Conservation (phyloP, 2,888 invertebrate species). For the Agrochola litura region DNA sequence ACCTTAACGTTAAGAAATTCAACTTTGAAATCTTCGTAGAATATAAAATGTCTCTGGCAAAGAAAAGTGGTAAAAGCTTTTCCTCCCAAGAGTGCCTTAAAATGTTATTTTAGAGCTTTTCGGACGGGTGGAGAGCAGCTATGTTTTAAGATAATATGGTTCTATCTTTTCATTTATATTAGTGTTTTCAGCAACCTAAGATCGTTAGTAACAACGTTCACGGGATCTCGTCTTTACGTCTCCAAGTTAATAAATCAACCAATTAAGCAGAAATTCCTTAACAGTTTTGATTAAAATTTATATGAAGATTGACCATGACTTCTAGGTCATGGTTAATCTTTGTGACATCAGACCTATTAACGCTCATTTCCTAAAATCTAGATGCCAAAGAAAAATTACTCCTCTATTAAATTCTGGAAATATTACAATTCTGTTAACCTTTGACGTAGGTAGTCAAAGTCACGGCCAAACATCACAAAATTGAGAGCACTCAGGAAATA, state of each 20-base stretch:
- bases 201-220: background rate
- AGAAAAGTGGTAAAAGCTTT: slow-evolving; percentile 49
- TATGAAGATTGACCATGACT: slow-evolving; percentile 48
- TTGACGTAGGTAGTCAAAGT: background rate
- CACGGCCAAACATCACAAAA: slow-evolving; percentile 12
- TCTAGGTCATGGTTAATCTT: slow-evolving; percentile 49
- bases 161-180: slow-evolving; percentile 6
- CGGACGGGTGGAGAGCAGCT: slow-evolving; percentile 1
- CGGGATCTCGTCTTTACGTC: slow-evolving; percentile 3
- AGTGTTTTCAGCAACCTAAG: background rate
- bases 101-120: slow-evolving; percentile 38
- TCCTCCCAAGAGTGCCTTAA: slow-evolving; percentile 31
- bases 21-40: slow-evolving; percentile 24
- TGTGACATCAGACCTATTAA: slow-evolving; percentile 29
- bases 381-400: background rate
- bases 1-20: slow-evolving; percentile 37
- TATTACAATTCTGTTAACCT: background rate
- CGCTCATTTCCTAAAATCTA: background rate
- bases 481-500: slow-evolving; percentile 16
- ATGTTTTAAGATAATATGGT: slow-evolving; percentile 16
- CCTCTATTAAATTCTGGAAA: background rate
- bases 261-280: slow-evolving; percentile 36
- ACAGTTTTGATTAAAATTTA: slow-evolving; percentile 49
- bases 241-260: slow-evolving; percentile 24
- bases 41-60: slow-evolving; percentile 36